Percentiles rank a stretch among this genome's conserved stretches.
Evolutionary conservation across 1,140 invertebrate genomes (phyloP).

Genomic region (Globodera rostochiensis): DNA sequence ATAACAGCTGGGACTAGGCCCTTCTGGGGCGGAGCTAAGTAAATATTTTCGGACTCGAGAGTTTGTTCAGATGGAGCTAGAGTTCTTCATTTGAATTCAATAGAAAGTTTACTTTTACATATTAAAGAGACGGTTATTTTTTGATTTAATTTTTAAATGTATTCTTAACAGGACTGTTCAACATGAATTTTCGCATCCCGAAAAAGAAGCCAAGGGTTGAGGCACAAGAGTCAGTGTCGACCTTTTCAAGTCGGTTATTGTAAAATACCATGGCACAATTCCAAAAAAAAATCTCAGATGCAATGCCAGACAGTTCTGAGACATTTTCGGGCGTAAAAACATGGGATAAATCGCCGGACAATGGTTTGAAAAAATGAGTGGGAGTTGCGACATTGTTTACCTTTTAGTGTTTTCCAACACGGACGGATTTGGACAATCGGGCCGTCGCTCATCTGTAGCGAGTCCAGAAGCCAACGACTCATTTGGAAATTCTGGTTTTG

Average conservation of each 20-base stretch:
- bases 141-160: neutral
- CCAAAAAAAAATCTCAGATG: neutral
- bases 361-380: neutral
- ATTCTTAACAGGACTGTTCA: neutral
- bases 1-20: no score
- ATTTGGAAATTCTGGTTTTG: neutral
- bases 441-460: neutral
- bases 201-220: slow-evolving; percentile 16
- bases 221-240: neutral
- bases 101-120: no score
- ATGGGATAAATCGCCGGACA: neutral
- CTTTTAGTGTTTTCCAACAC: neutral
- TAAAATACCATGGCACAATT: neutral
- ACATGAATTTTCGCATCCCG: slow-evolving; percentile 17
- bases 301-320: neutral
- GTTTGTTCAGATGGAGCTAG: no score
- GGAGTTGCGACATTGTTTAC: neutral
- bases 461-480: neutral
- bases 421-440: neutral
- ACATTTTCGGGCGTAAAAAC: slow-evolving; percentile 9
- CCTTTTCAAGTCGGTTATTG: neutral
- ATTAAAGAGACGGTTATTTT: neutral
- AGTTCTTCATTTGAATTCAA: no score
- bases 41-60: no score
- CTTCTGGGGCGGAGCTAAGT: no score